Conservation (phyloP, 2,797 vertebrate species). For the Buceros bicornis region DNA sequence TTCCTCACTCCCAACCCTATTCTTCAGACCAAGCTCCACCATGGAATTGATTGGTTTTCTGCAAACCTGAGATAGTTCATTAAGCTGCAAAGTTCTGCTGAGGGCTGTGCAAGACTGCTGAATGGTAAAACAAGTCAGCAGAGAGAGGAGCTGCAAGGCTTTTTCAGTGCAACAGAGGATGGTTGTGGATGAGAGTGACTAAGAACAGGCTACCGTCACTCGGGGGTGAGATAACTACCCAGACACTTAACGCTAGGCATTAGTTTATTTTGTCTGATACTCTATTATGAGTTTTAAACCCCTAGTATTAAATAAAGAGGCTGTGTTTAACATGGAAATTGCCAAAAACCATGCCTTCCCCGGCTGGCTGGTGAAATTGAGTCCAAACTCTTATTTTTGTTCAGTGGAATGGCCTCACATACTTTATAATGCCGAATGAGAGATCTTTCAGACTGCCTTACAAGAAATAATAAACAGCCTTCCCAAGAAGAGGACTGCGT, state of each 20-base stretch:
- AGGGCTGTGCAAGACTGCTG: neutral
- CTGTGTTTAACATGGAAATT: neutral
- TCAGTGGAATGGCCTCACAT: neutral
- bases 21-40: neutral
- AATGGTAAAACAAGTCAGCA: neutral
- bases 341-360: neutral
- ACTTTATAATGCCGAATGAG: neutral
- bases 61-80: neutral
- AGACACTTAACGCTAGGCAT: no score
- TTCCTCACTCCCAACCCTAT: neutral
- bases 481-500: neutral
- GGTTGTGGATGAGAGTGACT: neutral
- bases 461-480: neutral
- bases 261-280: neutral
- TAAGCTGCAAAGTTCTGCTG: neutral
- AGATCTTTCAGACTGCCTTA: neutral
- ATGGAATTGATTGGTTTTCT: neutral
- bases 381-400: neutral
- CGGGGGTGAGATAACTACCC: fast-evolving
- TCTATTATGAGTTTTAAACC: neutral
- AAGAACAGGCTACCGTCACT: neutral
- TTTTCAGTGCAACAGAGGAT: neutral
- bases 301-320: neutral
- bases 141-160: neutral
- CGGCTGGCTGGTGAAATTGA: neutral